phyloP scores from a whole-genome alignment of 2,113 vertebrate species.

The Anthoscopus minutus region DNA sequence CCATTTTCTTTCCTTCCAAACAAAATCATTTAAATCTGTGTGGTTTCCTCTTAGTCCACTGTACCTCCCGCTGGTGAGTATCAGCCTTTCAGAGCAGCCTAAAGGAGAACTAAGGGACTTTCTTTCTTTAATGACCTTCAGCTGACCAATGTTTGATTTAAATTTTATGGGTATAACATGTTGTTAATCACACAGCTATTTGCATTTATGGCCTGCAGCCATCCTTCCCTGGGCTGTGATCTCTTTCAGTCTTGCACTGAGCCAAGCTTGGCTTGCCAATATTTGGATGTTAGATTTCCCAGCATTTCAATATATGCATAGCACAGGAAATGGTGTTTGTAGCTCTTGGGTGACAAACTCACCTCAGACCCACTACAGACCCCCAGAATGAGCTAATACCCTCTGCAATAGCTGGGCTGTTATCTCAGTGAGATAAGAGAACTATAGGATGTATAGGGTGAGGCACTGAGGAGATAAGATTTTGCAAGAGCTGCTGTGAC shows the following conservation, averaged over 20 bases:
- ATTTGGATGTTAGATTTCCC: background rate
- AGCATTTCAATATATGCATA: background rate
- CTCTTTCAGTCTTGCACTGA: background rate
- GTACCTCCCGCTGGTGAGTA: background rate
- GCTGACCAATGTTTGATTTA: conserved; percentile 30
- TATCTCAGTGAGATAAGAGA: background rate
- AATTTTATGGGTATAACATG: conserved; percentile 34
- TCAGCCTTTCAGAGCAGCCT: background rate
- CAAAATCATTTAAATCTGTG: background rate
- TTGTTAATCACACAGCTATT: conserved; percentile 41
- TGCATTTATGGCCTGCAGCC: conserved; percentile 33
- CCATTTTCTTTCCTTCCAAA: background rate
- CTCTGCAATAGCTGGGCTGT: background rate
- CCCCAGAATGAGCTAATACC: background rate
- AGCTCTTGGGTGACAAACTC: background rate
- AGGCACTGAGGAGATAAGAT: background rate
- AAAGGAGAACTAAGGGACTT: background rate
- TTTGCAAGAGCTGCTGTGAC: background rate
- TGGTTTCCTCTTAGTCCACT: background rate
- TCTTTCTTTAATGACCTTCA: conserved; percentile 14
- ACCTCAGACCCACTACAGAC: background rate
- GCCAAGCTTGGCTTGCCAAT: background rate
- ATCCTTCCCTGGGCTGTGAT: background rate
- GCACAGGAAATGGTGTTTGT: background rate
- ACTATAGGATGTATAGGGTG: background rate